phyloP scores from a whole-genome alignment of 2,888 invertebrate species.

The Sphaeridia pumilis region DNA sequence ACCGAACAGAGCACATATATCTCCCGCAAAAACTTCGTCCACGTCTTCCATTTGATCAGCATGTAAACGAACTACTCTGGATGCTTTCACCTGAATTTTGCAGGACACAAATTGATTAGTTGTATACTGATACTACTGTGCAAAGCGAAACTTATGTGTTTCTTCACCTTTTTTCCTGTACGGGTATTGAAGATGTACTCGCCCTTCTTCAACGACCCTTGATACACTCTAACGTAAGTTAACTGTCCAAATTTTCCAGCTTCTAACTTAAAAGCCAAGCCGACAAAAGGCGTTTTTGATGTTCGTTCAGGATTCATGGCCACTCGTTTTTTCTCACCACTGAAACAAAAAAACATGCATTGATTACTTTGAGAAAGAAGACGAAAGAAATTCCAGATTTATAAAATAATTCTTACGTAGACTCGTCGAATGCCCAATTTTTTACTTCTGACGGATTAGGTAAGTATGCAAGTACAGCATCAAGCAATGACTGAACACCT shows the following conservation, averaged over 20 bases:
- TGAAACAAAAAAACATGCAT: too few relatives aligned
- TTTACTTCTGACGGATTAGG: constrained; percentile 87
- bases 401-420: too few relatives aligned
- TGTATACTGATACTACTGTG: too few relatives aligned
- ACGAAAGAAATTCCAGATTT: too few relatives aligned
- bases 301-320: constrained; percentile 61
- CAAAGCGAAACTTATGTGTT: background rate
- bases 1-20: constrained; percentile 95
- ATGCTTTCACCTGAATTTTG: constrained; percentile 54
- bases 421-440: constrained; percentile 56
- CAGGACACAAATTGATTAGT: too few relatives aligned
- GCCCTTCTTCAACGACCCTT: constrained; percentile 70
- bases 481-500: constrained; percentile 88
- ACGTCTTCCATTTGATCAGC: constrained; percentile 96
- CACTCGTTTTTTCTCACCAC: constrained; percentile 54
- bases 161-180: constrained; percentile 61
- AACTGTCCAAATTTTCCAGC: constrained; percentile 92
- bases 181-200: constrained; percentile 81
- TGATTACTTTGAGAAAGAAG: too few relatives aligned
- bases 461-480: constrained; percentile 76
- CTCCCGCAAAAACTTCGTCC: constrained; percentile 80
- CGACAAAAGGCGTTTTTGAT: constrained; percentile 66
- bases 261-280: constrained; percentile 94
- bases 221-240: constrained; percentile 94
- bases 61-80: constrained; percentile 85